Conservation (phyloP, 2,888 invertebrate species). For the Ormyrus pomaceus region DNA sequence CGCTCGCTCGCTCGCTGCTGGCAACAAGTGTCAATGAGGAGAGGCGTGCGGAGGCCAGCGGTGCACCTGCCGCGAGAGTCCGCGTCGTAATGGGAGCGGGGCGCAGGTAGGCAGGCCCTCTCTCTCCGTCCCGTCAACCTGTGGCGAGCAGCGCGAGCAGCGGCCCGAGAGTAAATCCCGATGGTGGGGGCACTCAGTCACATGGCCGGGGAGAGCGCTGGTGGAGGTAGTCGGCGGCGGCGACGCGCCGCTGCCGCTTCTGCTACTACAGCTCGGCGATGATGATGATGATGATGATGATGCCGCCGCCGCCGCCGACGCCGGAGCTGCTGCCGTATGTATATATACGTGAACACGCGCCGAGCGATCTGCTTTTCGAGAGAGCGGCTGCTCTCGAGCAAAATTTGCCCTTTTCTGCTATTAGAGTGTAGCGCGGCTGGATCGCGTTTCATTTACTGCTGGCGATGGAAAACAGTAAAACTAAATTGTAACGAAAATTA, state of each 20-base stretch:
- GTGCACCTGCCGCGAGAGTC: slow-evolving; percentile 76
- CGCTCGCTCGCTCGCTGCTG: background rate
- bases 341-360: too few relatives aligned
- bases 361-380: too few relatives aligned
- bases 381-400: too few relatives aligned
- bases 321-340: too few relatives aligned
- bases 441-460: too few relatives aligned
- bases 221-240: slow-evolving; percentile 49
- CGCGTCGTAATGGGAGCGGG: slow-evolving; percentile 76
- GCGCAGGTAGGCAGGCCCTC: slow-evolving; percentile 70
- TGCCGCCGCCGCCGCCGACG: background rate
- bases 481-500: too few relatives aligned
- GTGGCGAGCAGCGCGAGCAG: slow-evolving; percentile 40
- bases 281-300: background rate
- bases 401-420: too few relatives aligned
- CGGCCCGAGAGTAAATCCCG: slow-evolving; percentile 50
- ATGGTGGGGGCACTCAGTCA: slow-evolving; percentile 74
- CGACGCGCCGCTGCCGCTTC: slow-evolving; percentile 29
- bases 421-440: too few relatives aligned
- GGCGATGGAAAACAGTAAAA: too few relatives aligned
- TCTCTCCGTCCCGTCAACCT: slow-evolving; percentile 69
- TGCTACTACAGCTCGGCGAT: slow-evolving; percentile 3
- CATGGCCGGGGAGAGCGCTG: slow-evolving; percentile 65
- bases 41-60: slow-evolving; percentile 62
- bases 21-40: slow-evolving; percentile 41